These are phyloP conservation scores for Chondrosia reniformis DNA, from an alignment of 37 sponge, comb jelly and placozoan species.

Conservation along the genomic window DNA sequence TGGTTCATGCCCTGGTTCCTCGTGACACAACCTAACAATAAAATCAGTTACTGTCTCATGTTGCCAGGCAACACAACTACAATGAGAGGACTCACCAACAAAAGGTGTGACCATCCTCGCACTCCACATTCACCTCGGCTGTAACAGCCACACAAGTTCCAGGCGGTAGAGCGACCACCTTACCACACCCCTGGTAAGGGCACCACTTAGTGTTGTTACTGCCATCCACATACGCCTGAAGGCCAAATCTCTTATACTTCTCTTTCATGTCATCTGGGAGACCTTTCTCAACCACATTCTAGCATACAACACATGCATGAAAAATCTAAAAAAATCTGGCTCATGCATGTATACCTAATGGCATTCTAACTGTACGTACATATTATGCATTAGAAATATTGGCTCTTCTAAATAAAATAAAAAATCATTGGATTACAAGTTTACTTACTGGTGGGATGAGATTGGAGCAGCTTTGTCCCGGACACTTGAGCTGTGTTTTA, in stretches of 20 bases:
- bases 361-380: no score
- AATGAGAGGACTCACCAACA: slow-evolving; percentile 56
- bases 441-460: background rate
- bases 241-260: slow-evolving; percentile 25
- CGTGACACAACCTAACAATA: slow-evolving; percentile 58
- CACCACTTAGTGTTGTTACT: slow-evolving; percentile 24
- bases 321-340: no score
- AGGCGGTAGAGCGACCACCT: background rate
- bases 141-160: background rate
- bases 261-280: background rate
- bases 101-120: slow-evolving; percentile 71
- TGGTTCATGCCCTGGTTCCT: slow-evolving; percentile 76
- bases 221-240: slow-evolving; percentile 25
- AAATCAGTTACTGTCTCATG: background rate
- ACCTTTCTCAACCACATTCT: slow-evolving; percentile 14
- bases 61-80: slow-evolving; percentile 7
- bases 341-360: no score
- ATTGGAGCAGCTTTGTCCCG: background rate
- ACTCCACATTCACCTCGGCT: slow-evolving; percentile 65
- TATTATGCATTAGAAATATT: no score
- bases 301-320: no score
- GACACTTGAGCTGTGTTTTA: background rate
- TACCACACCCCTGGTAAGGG: background rate
- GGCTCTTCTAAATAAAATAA: no score
- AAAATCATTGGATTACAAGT: no score